These are phyloP conservation scores for Hippoglossus stenolepis DNA, from an alignment of 2,113 vertebrate genomes.

Conservation along the genomic window DNA sequence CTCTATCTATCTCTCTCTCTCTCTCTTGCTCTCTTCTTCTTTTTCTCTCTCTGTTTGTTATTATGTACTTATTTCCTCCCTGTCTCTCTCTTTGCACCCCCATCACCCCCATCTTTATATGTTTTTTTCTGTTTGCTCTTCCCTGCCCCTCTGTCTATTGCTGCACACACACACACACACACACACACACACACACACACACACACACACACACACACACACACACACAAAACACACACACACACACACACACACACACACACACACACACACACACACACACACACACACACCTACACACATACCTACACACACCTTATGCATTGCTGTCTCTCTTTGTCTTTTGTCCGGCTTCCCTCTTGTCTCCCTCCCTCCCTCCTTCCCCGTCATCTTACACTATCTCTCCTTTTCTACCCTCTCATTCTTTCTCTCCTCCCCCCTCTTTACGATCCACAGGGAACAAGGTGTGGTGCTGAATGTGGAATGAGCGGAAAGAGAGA, in stretches of 20 bases:
- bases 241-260: constrained; percentile 13
- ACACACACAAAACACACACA: neutral
- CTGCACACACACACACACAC: constrained; percentile 9
- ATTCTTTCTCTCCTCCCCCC: constrained; percentile 53
- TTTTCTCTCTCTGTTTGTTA: constrained; percentile 51
- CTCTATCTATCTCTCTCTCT: constrained; percentile 18
- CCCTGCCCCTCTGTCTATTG: constrained; percentile 24
- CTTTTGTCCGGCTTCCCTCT: constrained; percentile 46
- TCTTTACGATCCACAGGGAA: constrained; percentile 85
- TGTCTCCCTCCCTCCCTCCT: neutral
- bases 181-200: constrained; percentile 12
- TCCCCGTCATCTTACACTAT: neutral
- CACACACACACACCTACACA: constrained; percentile 5
- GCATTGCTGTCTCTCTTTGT: constrained; percentile 25
- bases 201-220: constrained; percentile 11
- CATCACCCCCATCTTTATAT: constrained; percentile 20
- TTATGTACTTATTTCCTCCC: constrained; percentile 60
- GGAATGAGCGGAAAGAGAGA: constrained; percentile 79
- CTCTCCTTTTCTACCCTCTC: constrained; percentile 25
- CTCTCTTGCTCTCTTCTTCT: constrained; percentile 41
- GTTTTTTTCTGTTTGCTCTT: constrained; percentile 52
- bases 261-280: constrained; percentile 12
- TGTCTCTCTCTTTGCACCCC: constrained; percentile 21
- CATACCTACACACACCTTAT: constrained; percentile 5
- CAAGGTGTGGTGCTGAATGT: constrained; percentile 87